Evolutionary conservation across 1,140 invertebrate genomes (phyloP), one percentile per base, ranked within the genome.

Genomic region (Aricia agestis): DNA sequence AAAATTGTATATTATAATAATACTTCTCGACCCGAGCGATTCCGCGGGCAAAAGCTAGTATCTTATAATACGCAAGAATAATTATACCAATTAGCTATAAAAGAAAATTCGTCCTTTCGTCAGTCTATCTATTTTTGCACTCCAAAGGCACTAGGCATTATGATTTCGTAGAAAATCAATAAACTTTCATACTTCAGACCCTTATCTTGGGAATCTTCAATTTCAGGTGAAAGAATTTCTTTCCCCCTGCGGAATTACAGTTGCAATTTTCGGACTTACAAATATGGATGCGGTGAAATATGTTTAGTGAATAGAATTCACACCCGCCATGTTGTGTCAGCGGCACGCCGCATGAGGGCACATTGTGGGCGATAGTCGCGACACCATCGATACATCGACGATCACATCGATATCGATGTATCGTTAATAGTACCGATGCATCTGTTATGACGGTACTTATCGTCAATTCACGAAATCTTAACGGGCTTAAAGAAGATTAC

Each of bases 301-400:
- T 65, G 69, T 75, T 77, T 72, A 73, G 74, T 74, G 78, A 78
- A 82, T 79, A 78, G 72, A 82, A 79, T 79, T 77, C 73, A 69
- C 77, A 77, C 70, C 72, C 75, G 36, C 36, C 36, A 36, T 36
- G 32, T 32, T 32, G 76, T 80, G 82, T 85, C 81, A 83, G 72
- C 72, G 71, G 69, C 81, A 82, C 79, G 69, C 68, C 76, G 78
- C 75, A 76, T 77, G 72, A 76, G 79, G 79, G 81, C 72, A 74
- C 76, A 77, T 77, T 82, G 83, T 69, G 68, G 59, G 57, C n/a
- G 25, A 25, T 69, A 76, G 73, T 15, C 66, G 31, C 67, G 31
- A 25, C 45, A 52, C 15, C 4, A 32, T 1, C 45, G 67, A 32
- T 31, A 68, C 58, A 32, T 59, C 31, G 10, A 63, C 17, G 31